phyloP scores from a whole-genome alignment of 2,113 vertebrate species.

The Microtus montanus region DNA sequence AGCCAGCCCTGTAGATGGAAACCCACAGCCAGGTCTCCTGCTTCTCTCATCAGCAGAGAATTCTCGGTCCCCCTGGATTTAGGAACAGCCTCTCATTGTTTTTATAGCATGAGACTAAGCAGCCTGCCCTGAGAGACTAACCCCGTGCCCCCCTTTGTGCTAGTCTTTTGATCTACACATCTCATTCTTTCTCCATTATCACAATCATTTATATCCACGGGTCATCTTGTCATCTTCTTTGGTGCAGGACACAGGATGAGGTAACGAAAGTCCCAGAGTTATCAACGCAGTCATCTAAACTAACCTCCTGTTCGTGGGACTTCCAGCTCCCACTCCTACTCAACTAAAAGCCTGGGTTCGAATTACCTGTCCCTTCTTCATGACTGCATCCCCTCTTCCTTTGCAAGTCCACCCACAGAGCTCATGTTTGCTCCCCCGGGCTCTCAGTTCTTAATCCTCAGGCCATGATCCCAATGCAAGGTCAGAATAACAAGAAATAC shows the following conservation, averaged over 20 bases:
- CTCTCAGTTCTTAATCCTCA: not conserved
- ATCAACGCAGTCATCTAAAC: not conserved
- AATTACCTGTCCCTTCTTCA: not conserved
- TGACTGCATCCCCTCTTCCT: not conserved
- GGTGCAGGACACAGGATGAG: not conserved
- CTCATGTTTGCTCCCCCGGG: not conserved
- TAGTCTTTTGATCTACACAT: not conserved
- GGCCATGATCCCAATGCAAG: not conserved
- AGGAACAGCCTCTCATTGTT: not conserved
- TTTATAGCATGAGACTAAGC: not conserved
- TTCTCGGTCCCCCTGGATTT: not conserved
- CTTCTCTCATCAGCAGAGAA: not conserved
- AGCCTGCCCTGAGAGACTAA: not conserved
- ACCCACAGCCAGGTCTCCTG: accelerated
- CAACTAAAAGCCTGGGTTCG: not conserved
- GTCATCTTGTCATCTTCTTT: not conserved
- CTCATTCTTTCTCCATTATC: not conserved
- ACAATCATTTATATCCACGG: not conserved
- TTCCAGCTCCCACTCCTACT: not conserved
- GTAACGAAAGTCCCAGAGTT: not conserved
- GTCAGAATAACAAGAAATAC: not conserved
- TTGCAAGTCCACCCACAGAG: not conserved
- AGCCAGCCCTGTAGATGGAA: not conserved
- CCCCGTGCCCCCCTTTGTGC: not conserved
- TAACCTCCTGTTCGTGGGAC: not conserved